These are phyloP conservation scores for Euproctis similis DNA, from an alignment of 2,888 invertebrate species.

Conservation along the genomic window DNA sequence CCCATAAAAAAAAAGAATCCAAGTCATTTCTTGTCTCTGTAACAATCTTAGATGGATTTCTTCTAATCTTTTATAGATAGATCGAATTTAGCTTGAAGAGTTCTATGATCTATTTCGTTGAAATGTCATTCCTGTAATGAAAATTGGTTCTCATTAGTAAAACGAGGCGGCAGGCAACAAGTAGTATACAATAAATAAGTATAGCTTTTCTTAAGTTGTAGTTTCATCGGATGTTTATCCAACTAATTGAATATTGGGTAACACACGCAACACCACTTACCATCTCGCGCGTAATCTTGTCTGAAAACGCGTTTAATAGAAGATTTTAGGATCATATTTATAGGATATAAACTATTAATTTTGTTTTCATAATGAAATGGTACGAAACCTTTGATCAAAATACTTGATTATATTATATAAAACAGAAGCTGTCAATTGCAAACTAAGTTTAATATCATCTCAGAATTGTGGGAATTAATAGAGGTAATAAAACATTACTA, in stretches of 20 bases:
- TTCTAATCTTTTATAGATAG: too few relatives aligned
- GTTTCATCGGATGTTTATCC: slow-evolving; percentile 58
- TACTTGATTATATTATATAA: neutral
- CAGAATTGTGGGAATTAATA: too few relatives aligned
- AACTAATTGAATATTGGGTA: slow-evolving; percentile 60
- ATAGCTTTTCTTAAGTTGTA: slow-evolving; percentile 49
- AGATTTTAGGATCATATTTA: slow-evolving; percentile 32
- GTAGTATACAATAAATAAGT: slow-evolving; percentile 45
- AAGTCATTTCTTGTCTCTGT: too few relatives aligned
- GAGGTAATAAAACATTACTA: too few relatives aligned
- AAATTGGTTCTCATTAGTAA: too few relatives aligned
- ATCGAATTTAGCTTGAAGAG: too few relatives aligned
- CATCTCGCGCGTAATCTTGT: slow-evolving; percentile 23
- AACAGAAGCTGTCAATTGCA: neutral
- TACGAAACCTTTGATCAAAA: slow-evolving; percentile 17
- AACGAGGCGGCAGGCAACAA: too few relatives aligned
- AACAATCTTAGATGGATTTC: too few relatives aligned
- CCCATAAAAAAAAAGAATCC: too few relatives aligned
- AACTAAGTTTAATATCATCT: neutral
- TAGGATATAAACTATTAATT: slow-evolving; percentile 44
- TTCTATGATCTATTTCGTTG: too few relatives aligned
- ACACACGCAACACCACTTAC: slow-evolving; percentile 11
- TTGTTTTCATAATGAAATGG: slow-evolving; percentile 31
- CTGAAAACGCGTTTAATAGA: slow-evolving; percentile 36
- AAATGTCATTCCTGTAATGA: too few relatives aligned